A percentile compares a stretch with the other conserved stretches of the same genome.
Conservation (phyloP, 2,888 invertebrate species). For the Rotaria socialis region DNA sequence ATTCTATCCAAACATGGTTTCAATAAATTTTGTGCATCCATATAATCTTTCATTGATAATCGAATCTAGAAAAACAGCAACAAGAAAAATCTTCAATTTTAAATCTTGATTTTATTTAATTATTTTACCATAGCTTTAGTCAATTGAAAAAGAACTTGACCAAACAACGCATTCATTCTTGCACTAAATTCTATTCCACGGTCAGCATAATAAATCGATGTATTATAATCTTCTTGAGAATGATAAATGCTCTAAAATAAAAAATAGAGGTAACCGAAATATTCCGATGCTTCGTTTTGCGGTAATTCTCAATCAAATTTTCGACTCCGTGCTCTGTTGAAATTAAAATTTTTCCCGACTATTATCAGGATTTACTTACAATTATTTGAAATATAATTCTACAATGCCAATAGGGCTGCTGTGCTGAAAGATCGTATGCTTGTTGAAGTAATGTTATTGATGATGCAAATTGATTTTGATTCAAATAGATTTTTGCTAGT, state of each 20-base stretch:
- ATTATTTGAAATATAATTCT: slow-evolving; percentile 21
- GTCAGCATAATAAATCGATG: neutral
- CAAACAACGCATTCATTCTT: neutral
- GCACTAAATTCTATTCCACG: neutral
- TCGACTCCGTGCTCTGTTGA: no score
- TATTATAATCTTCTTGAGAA: slow-evolving; percentile 28
- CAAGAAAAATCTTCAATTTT: no score
- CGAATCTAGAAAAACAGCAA: neutral
- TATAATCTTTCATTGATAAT: slow-evolving; percentile 17
- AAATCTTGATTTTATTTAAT: no score
- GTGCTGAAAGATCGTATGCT: slow-evolving; percentile 4
- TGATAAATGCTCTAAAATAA: neutral
- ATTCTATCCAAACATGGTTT: slow-evolving; percentile 26
- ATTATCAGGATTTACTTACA: neutral
- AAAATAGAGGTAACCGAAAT: no score
- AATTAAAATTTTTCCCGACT: no score
- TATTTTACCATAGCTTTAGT: slow-evolving; percentile 7
- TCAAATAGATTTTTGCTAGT: slow-evolving; percentile 9
- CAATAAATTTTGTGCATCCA: slow-evolving; percentile 29
- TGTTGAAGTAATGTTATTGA: slow-evolving; percentile 16
- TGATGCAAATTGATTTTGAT: neutral
- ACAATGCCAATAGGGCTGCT: slow-evolving; percentile 30
- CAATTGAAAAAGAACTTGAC: slow-evolving; percentile 14
- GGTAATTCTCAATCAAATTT: no score
- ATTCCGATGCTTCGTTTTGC: no score